A percentile compares a stretch with the other conserved stretches of the same genome.
These are phyloP conservation scores for Hoplodrina blanda DNA, from an alignment of 2,888 invertebrate genomes.

Conservation along the genomic window DNA sequence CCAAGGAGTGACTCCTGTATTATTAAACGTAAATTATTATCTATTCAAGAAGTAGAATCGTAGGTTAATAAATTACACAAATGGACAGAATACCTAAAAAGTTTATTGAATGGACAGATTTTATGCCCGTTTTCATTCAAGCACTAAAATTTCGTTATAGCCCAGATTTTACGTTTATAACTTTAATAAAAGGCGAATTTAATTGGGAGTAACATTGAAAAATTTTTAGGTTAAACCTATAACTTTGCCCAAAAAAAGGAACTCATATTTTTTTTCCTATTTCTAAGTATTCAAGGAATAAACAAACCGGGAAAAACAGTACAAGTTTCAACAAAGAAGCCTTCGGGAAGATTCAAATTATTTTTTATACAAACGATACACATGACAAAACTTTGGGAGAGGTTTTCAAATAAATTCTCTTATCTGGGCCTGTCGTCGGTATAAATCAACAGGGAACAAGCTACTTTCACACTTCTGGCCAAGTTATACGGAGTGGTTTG, in stretches of 20 bases:
- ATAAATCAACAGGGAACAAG: slow-evolving; percentile 78
- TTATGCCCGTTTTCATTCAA: slow-evolving; percentile 47
- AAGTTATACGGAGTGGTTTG: slow-evolving; percentile 76
- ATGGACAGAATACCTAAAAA: slow-evolving; percentile 25
- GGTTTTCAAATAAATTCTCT: slow-evolving; percentile 75
- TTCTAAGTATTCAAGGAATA: slow-evolving; percentile 5
- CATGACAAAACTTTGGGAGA: slow-evolving; percentile 68
- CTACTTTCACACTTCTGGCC: slow-evolving; percentile 73
- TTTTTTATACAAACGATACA: slow-evolving; percentile 70
- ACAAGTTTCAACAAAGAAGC: slow-evolving; percentile 42
- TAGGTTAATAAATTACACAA: slow-evolving; percentile 19
- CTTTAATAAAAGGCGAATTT: slow-evolving; percentile 37
- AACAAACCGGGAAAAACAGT: slow-evolving; percentile 25
- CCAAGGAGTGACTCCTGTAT: slow-evolving; percentile 89
- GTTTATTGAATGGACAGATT: slow-evolving; percentile 38
- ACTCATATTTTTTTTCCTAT: not conserved
- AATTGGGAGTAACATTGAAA: slow-evolving; percentile 22
- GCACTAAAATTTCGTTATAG: slow-evolving; percentile 38
- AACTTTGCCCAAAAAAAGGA: not conserved
- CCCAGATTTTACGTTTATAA: slow-evolving; percentile 33
- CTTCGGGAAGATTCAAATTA: slow-evolving; percentile 59
- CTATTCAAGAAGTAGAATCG: not conserved
- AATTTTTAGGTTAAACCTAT: not conserved
- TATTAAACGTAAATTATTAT: not conserved
- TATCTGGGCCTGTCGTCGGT: slow-evolving; percentile 77